Percentiles rank a stretch among this genome's conserved stretches.
Conservation (phyloP, 2,888 invertebrate genomes). For the Callyntrura guangdongensis region DNA sequence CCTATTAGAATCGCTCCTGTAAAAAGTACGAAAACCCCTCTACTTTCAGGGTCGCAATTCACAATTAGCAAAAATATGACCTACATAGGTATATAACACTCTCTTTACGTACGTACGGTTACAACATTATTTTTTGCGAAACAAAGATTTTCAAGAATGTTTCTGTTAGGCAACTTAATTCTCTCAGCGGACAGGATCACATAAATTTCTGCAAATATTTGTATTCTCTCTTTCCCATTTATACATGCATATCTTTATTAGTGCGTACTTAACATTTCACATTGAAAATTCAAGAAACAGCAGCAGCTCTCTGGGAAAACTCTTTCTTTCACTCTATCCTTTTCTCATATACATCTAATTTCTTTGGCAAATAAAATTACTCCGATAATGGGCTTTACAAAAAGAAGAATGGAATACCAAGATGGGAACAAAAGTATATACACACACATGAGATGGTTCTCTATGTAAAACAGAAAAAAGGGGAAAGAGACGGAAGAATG, state of each 20-base stretch:
- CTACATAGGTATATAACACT: neutral
- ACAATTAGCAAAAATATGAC: neutral
- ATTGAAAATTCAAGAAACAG: conserved; percentile 9
- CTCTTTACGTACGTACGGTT: neutral
- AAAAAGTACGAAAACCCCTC: neutral
- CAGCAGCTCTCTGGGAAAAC: neutral
- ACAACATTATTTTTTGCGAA: neutral
- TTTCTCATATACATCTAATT: conserved; percentile 26
- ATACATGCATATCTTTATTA: neutral
- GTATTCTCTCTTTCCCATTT: neutral
- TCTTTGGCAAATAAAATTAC: conserved; percentile 41
- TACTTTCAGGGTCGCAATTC: conserved; percentile 11
- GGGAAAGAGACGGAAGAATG: neutral
- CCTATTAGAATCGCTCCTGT: too few species aligned
- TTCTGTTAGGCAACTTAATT: neutral
- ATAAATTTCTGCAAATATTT: too few species aligned
- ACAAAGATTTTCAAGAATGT: conserved; percentile 31
- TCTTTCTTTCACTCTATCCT: neutral
- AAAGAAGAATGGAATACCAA: conserved; percentile 1
- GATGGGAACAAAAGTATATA: neutral
- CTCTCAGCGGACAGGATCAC: too few species aligned
- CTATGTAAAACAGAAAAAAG: neutral
- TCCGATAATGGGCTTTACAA: conserved; percentile 43
- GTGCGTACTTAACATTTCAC: conserved; percentile 17
- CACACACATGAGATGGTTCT: neutral